Base-by-base conservation (phyloP, 2,797 vertebrate genomes). In the Neomorphus geoffroyi region DNA sequence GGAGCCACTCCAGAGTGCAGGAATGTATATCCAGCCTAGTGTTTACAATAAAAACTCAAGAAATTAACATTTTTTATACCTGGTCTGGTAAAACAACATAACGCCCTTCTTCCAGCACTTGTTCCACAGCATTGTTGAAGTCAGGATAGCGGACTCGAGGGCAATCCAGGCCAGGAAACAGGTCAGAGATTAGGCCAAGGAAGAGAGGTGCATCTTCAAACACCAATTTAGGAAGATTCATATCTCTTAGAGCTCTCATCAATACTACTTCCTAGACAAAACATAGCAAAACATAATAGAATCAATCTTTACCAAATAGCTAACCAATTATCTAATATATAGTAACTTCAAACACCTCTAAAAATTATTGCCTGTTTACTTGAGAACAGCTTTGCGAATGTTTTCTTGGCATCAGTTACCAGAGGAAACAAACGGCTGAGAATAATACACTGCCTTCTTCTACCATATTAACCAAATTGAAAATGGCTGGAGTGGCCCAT, bases 161-260 rank as follows among this genome's bases (percentile, higher is more conserved):
- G 93, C 99, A 99, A 94, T 99, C 98, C 41, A 99, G 97, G 37
- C 99, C 99, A 3, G 99, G 99, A 90, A 99, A 99, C 39, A 99
- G 98, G 80, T 99, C 99, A 18, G 98, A 98, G 92, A 99, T 99
- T 58, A 99, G 97, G 35, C 99, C 99, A 21, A 99, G 98, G 95
- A 99, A 99, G 73, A 99, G 98, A 70, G 99, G 99, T 10, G 99
- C 99, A 1, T 99, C 99, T 94, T 99, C 99, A 95, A 99, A 99
- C 57, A 99, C 98, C 95, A 99, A 99, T 97, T 99, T 99, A 87
- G 99, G 99, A 66, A 99, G 98, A 95, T 99, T 99, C 99, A 99
- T 99, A 96, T 99, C 99, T 81, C 99, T 98, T 50, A 99, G 98
- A 24, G 99, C 99, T 83, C 99, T 98, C 99, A 99, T 99, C 95